Conservation (phyloP, 92 coral and sea anemone species). For the Palythoa grandis region DNA sequence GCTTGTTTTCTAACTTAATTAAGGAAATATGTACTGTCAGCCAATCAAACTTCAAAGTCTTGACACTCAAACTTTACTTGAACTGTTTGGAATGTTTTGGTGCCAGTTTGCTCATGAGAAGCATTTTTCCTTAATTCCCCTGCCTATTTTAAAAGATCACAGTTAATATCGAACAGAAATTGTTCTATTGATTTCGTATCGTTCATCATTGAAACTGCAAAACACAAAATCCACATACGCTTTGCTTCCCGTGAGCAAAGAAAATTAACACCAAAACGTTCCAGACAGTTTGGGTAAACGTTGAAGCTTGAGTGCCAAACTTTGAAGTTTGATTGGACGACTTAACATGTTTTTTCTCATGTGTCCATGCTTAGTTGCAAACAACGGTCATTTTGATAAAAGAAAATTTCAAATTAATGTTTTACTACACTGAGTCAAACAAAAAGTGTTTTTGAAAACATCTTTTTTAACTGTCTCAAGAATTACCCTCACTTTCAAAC, state of each 20-base stretch:
- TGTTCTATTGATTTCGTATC: constrained; percentile 15
- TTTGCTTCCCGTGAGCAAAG: neutral
- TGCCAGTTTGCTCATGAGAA: neutral
- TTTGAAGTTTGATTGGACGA: neutral
- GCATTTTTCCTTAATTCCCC: constrained; percentile 31
- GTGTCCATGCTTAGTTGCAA: neutral
- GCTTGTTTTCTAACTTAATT: neutral
- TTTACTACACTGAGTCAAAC: neutral
- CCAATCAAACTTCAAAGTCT: no score
- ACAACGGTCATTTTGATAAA: neutral
- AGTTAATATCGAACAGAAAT: constrained; percentile 41
- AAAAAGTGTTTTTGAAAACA: neutral
- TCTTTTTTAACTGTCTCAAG: neutral
- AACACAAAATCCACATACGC: no score
- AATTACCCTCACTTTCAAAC: neutral
- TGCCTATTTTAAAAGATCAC: constrained; percentile 44
- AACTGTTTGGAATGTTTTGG: neutral
- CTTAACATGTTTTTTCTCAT: neutral
- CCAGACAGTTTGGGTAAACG: neutral
- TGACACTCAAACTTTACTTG: no score
- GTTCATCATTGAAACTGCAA: neutral
- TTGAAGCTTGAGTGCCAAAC: neutral
- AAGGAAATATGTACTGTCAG: neutral
- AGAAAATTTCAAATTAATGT: neutral
- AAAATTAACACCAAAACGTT: neutral